Conservation (phyloP, 2,888 invertebrate genomes). For the Apodemia zela region DNA sequence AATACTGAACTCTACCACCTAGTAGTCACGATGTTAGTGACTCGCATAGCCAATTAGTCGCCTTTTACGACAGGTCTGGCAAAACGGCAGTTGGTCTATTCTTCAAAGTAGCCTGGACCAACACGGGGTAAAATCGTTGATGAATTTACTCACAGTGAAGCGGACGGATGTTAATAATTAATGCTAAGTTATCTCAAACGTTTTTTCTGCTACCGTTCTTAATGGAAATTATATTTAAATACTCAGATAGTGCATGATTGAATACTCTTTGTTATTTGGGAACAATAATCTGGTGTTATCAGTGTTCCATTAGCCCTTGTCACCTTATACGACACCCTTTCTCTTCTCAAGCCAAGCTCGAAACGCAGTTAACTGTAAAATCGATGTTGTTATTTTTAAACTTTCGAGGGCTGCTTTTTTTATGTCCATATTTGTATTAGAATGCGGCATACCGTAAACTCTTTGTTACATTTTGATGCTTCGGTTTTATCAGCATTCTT, state of each 20-base stretch:
- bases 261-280: constrained; percentile 3
- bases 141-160: too few relatives aligned
- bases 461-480: too few relatives aligned
- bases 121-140: too few relatives aligned
- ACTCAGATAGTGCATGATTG: constrained; percentile 1
- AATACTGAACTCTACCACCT: too few relatives aligned
- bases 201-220: not conserved
- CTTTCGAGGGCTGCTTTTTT: not conserved
- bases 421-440: not conserved
- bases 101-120: too few relatives aligned
- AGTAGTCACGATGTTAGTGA: too few relatives aligned
- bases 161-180: too few relatives aligned
- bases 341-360: not conserved
- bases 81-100: too few relatives aligned
- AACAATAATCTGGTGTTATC: not conserved
- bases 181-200: too few relatives aligned
- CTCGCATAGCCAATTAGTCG: too few relatives aligned
- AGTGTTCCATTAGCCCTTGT: constrained; percentile 1
- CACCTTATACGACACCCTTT: not conserved
- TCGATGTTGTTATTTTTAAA: constrained; percentile 6
- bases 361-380: constrained; percentile 8
- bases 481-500: too few relatives aligned
- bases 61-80: too few relatives aligned
- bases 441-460: not conserved
- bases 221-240: constrained; percentile 1